Evolutionary conservation across 1,140 invertebrate genomes (phyloP), one percentile per base, ranked within the genome.

Genomic region (Cherax quadricarinatus): DNA sequence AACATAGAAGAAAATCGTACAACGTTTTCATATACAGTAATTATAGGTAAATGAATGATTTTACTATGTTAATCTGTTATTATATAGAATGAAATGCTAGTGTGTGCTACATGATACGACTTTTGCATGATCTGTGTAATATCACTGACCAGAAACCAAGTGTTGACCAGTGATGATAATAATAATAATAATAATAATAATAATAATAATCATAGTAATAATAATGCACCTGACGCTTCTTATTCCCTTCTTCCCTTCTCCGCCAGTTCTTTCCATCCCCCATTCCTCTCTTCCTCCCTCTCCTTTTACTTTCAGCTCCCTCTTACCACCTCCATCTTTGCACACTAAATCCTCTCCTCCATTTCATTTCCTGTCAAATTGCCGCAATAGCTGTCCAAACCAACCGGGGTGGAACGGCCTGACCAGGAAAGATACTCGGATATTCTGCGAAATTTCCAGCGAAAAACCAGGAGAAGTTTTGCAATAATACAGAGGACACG

Each of bases 331-430:
- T 66, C 18, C 62, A 66, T 66, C 62, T 66, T 66, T 66, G 10
- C 18, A 16, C 62, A 66, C 62, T 66, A 66, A 66, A 75, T 75
- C n/a, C 70, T 75, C 70, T 75, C 70, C 70, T 75, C 70, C 70
- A 75, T 75, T 75, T 75, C 70, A 75, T 75, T 75, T 75, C 70
- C 24, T 75, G 70, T 75, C 70, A 75, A 75, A 75, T 75, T 75
- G 70, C 70, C n/a, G n/a, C 70, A 30, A 75, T 75, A 75, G 70
- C 70, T 75, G 70, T 75, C 70, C 70, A 75, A 21, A 75, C 70
- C 70, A 75, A 30, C 70, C 70, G 70, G 7, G 21, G 21, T 5
- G 70, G 70, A 75, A 75, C n/a, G 21, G 18, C 70, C 70, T 75
- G 70, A 75, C 70, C 24, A 12, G n/a, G 70, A 75, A 75, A 75